phyloP scores from a whole-genome alignment of 2,797 vertebrate species.

The Platyrinchus mystaceus region DNA sequence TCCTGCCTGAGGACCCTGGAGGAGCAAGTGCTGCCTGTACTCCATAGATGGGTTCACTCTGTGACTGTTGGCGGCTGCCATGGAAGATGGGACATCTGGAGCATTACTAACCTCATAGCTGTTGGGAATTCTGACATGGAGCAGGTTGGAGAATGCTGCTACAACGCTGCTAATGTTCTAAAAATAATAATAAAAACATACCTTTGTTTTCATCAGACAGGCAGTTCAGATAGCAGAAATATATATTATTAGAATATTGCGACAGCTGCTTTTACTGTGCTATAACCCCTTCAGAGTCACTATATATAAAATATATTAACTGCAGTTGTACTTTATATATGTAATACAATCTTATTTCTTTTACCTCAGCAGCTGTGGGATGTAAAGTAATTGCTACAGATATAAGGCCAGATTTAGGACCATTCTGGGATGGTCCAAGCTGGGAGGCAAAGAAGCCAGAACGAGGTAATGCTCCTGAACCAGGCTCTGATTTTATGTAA shows the following conservation, averaged over 20 bases:
- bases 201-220: not conserved
- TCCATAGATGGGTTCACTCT: constrained; percentile 77
- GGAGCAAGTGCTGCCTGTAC: constrained; percentile 82
- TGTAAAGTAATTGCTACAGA: constrained; percentile 98
- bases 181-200: not conserved
- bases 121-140: constrained; percentile 94
- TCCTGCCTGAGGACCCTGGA: constrained; percentile 81
- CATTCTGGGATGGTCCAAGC: constrained; percentile 83
- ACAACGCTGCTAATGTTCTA: constrained; percentile 95
- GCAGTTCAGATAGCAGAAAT: not conserved
- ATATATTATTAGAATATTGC: not conserved
- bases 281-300: not conserved
- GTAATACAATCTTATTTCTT: not conserved
- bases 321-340: not conserved
- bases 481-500: constrained; percentile 90
- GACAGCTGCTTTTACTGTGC: not conserved
- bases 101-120: constrained; percentile 96
- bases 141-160: constrained; percentile 94
- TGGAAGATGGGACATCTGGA: constrained; percentile 78
- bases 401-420: constrained; percentile 91
- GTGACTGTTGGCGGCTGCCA: constrained; percentile 71
- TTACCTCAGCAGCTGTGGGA: constrained; percentile 95
- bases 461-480: constrained; percentile 71
- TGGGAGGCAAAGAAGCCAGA: constrained; percentile 85
- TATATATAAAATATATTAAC: not conserved